These are phyloP conservation scores for Lordiphosa stackelbergi DNA, from an alignment of 1,140 invertebrate species.

Conservation along the genomic window DNA sequence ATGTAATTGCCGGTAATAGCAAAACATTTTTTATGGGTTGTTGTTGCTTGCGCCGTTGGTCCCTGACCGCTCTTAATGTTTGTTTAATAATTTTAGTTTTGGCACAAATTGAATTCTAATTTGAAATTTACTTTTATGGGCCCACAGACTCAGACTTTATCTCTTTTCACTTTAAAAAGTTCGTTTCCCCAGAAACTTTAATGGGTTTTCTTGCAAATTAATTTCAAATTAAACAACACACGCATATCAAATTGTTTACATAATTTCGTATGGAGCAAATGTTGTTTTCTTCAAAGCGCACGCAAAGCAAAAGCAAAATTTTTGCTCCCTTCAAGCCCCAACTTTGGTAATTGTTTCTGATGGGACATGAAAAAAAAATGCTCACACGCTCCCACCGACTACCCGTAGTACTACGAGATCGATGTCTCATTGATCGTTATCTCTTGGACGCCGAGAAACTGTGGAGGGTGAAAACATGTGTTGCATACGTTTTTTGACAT, in stretches of 20 bases:
- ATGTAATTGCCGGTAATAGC: slow-evolving; percentile 57
- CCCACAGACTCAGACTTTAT: no score
- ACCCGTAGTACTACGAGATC: slow-evolving; percentile 1
- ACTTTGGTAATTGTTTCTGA: slow-evolving; percentile 35
- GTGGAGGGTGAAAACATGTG: slow-evolving; percentile 6
- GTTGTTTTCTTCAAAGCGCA: slow-evolving; percentile 3
- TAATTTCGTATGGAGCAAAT: slow-evolving; percentile 1
- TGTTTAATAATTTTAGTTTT: slow-evolving; percentile 42
- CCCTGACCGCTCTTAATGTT: slow-evolving; percentile 35
- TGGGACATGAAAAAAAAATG: slow-evolving; percentile 10
- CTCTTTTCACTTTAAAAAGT: no score
- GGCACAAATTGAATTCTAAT: slow-evolving; percentile 48
- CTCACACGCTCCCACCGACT: slow-evolving; percentile 3
- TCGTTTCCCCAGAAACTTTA: slow-evolving; percentile 1
- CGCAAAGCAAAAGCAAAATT: slow-evolving; percentile 9
- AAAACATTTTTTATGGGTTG: slow-evolving; percentile 48
- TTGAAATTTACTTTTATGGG: slow-evolving; percentile 34
- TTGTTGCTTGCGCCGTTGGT: slow-evolving; percentile 23
- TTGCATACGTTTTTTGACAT: slow-evolving; percentile 7
- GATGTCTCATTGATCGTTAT: slow-evolving; percentile 22
- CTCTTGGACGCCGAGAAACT: not conserved
- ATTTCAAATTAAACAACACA: slow-evolving; percentile 3
- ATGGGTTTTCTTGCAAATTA: slow-evolving; percentile 9
- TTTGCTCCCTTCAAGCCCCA: slow-evolving; percentile 3
- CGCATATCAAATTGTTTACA: slow-evolving; percentile 1